Evolutionary conservation across 35 echinoderm and acorn worm genomes (phyloP), one percentile per base, ranked within the genome.

Genomic region (Lytechinus pictus): DNA sequence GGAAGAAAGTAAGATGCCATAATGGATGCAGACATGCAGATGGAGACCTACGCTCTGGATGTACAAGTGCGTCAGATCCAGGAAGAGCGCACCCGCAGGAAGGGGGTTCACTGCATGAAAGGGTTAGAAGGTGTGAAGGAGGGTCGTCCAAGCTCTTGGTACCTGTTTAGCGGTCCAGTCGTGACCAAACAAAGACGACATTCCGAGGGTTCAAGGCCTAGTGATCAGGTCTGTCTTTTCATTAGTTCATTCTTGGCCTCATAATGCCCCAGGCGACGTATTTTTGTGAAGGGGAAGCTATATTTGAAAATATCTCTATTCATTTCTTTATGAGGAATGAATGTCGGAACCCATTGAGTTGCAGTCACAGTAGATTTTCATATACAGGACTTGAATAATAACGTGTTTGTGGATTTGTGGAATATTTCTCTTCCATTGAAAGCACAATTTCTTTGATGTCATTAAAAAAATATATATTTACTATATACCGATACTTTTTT

Each of bases 51-150:
- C 16, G 88, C 29, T 54, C 12, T 90, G 88, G 88, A 90, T 54
- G 28, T 90, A 54, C 88, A 54, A 54, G 9, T 90, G 88, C 2
- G 66, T 19, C 19, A 24, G 0, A 79, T 24, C 19, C 66, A 79
- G 66, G 16, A 79, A 24, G 16, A 28, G 11, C 52, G 52, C 29
- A 90, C 29, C 27, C 28, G 88, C 0, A 52, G 27, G 27, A 90
- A 54, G 29, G 88, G 88, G 88, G 88, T 90, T 7, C 11, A 27
- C 16, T 14, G 8, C 9, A 54, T 90, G 88, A 54, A 33, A 52
- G 88, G 88, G 88, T 52, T 90, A 5, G 88, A 90, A 79, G 66
- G 16, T 27, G 28, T 90, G n/a, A 90, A 90, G 88, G 88, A 90
- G 29, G 88, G 88, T 33, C 27, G 4, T 54, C 88, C 88, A 90